Percentiles rank a stretch among this genome's conserved stretches.
Conservation (phyloP, 2,888 invertebrate genomes). For the Anarsia innoxiella region DNA sequence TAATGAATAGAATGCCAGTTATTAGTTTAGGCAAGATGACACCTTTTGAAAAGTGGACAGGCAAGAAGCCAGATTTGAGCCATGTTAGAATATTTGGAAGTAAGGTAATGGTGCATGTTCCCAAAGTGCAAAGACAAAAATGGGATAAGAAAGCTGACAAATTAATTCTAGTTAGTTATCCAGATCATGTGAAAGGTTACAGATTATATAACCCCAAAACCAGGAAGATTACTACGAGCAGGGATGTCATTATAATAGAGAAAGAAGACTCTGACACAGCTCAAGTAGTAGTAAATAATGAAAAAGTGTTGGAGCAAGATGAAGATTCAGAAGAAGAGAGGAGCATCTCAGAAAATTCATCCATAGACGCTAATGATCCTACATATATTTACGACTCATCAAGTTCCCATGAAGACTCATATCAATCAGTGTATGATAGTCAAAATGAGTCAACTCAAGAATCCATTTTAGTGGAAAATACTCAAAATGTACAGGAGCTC, state of each 20-base stretch:
- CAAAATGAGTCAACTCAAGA: not conserved
- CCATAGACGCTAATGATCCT: not conserved
- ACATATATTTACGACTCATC: slow-evolving; percentile 11
- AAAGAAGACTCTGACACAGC: no score
- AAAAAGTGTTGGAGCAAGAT: slow-evolving; percentile 13
- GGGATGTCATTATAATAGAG: slow-evolving; percentile 20
- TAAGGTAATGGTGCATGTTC: slow-evolving; percentile 16
- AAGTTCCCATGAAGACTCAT: not conserved
- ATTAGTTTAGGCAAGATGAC: slow-evolving; percentile 11
- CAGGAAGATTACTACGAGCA: slow-evolving; percentile 16
- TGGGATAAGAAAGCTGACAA: slow-evolving; percentile 15
- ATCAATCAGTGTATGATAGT: no score
- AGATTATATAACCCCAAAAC: slow-evolving; percentile 18
- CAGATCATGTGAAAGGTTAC: slow-evolving; percentile 17
- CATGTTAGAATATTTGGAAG: slow-evolving; percentile 11
- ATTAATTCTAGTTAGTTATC: slow-evolving; percentile 15
- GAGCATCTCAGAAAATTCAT: slow-evolving; percentile 7
- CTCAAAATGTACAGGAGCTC: no score
- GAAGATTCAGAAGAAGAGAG: slow-evolving; percentile 12
- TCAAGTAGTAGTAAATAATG: slow-evolving; percentile 15
- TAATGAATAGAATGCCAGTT: slow-evolving; percentile 13
- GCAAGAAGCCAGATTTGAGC: slow-evolving; percentile 16
- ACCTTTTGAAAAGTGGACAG: slow-evolving; percentile 20
- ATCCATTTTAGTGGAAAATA: not conserved
- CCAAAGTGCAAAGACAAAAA: slow-evolving; percentile 15